Conservation (phyloP, 2,113 vertebrate genomes). For the Ancistrus triradiatus region DNA sequence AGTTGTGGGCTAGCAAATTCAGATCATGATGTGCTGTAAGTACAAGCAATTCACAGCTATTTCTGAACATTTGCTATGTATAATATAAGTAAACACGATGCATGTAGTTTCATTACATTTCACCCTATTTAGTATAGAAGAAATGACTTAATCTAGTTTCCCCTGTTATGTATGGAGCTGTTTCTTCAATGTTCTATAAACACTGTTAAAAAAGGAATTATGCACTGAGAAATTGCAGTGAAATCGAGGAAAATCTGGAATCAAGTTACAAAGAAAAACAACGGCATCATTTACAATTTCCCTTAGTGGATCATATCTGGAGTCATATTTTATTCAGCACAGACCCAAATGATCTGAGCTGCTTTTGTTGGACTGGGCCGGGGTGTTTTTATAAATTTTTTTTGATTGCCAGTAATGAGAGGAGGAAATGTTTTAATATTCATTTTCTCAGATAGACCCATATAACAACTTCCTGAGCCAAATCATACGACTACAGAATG, state of each 20-base stretch:
- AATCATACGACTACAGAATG: conserved; percentile 20
- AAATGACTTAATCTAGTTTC: neutral
- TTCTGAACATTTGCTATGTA: too few relatives aligned
- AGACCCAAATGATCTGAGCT: conserved; percentile 48
- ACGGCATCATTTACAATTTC: conserved; percentile 42
- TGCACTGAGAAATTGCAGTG: conserved; percentile 5
- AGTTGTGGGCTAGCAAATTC: too few relatives aligned
- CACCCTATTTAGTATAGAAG: neutral
- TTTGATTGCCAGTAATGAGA: conserved; percentile 60
- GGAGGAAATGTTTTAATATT: conserved; percentile 49
- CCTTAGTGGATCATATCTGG: conserved; percentile 13
- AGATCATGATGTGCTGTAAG: too few relatives aligned
- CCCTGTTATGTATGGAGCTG: too few relatives aligned
- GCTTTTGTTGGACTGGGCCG: conserved; percentile 58
- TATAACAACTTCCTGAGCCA: conserved; percentile 24
- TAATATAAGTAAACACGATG: too few relatives aligned
- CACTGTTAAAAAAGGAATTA: neutral
- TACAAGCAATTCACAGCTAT: too few relatives aligned
- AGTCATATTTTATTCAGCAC: conserved; percentile 49
- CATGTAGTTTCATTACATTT: too few relatives aligned
- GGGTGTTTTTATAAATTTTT: conserved; percentile 48
- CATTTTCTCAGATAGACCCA: conserved; percentile 41
- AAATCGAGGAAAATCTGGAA: conserved; percentile 18
- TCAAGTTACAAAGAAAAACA: conserved; percentile 22
- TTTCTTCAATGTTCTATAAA: neutral